Conservation (phyloP, 2,888 invertebrate species). For the Nomada fucata region DNA sequence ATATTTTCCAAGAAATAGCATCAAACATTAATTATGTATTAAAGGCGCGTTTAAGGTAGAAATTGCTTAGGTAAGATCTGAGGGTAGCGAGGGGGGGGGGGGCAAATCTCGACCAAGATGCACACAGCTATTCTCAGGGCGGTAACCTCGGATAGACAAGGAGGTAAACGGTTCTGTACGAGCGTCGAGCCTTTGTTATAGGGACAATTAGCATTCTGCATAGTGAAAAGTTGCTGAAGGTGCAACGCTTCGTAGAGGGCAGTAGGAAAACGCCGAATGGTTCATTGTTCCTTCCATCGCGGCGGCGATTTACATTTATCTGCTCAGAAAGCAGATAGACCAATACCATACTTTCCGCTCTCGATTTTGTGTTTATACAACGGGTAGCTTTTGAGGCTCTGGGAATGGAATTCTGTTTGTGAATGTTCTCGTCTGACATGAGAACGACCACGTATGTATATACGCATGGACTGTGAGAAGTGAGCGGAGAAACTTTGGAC, state of each 20-base stretch:
- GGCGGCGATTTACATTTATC: slow-evolving; percentile 47
- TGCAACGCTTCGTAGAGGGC: slow-evolving; percentile 30
- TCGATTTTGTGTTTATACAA: neutral
- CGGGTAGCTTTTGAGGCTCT: slow-evolving; percentile 5
- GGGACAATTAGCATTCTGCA: slow-evolving; percentile 76
- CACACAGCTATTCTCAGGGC: slow-evolving; percentile 49
- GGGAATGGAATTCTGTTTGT: neutral
- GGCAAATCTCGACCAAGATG: slow-evolving; percentile 25
- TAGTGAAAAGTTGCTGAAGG: slow-evolving; percentile 47
- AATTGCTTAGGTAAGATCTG: neutral
- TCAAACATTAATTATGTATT: neutral
- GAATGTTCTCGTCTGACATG: neutral
- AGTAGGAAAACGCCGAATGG: slow-evolving; percentile 65
- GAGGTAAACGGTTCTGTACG: slow-evolving; percentile 16
- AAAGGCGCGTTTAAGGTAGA: neutral
- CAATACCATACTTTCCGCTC: neutral
- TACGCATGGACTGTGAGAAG: no score
- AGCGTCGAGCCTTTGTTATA: slow-evolving; percentile 68
- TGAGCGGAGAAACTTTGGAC: no score
- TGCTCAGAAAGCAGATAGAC: slow-evolving; percentile 2
- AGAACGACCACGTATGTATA: neutral
- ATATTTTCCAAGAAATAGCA: neutral
- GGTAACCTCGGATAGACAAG: slow-evolving; percentile 42
- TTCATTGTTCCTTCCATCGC: slow-evolving; percentile 36
- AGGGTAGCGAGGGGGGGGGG: neutral